These are phyloP conservation scores for Clarias fuscus DNA, from an alignment of 2,797 vertebrate species.

Conservation along the genomic window DNA sequence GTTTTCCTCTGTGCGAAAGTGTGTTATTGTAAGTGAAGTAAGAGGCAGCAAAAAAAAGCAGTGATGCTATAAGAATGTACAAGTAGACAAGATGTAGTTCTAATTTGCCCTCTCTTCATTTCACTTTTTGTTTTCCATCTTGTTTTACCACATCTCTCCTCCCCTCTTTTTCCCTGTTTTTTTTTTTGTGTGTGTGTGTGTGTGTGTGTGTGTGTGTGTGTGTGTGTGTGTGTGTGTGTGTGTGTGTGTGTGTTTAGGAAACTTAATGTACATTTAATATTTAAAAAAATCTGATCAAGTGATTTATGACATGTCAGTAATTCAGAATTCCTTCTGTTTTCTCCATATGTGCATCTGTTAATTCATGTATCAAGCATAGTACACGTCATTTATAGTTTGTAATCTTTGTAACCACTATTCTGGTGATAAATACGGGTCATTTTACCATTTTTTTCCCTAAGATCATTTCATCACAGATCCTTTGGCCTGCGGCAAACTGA, in stretches of 20 bases:
- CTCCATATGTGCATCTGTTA: not conserved
- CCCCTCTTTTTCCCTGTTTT: no score
- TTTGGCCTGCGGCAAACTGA: conserved; percentile 26
- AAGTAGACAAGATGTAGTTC: not conserved
- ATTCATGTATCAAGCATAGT: not conserved
- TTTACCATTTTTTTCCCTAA: not conserved
- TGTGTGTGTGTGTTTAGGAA: not conserved
- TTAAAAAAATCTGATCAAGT: not conserved
- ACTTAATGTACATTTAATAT: not conserved
- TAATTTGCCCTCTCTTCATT: not conserved
- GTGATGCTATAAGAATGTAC: not conserved
- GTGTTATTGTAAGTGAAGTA: not conserved
- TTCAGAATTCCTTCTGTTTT: not conserved
- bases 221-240: not conserved
- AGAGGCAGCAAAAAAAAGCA: conserved; percentile 2
- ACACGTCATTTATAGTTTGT: not conserved
- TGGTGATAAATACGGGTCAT: not conserved
- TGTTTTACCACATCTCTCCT: not conserved
- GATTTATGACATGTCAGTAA: conserved; percentile 4
- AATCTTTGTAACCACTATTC: not conserved
- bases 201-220: not conserved
- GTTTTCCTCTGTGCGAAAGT: conserved; percentile 51
- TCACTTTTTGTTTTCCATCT: not conserved
- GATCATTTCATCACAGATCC: conserved; percentile 5
- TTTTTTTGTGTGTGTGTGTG: not conserved